Evolutionary conservation across 2,113 vertebrate genomes (phyloP).

Genomic region (Lepisosteus oculatus): DNA sequence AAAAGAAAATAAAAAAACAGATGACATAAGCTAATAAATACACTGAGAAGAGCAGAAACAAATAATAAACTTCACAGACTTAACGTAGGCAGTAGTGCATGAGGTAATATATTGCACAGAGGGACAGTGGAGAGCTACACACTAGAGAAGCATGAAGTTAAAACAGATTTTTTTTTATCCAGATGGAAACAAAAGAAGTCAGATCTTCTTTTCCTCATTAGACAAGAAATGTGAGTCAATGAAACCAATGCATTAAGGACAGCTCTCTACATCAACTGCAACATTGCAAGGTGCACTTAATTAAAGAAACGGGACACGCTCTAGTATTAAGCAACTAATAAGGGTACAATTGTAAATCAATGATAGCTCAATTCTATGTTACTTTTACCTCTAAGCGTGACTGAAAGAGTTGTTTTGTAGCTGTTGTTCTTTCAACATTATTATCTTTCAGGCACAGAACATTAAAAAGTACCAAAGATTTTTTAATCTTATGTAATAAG

Average conservation of each 20-base stretch:
- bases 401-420: no score
- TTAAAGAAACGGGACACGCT: not conserved
- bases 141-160: no score
- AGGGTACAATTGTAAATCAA: slow-evolving; percentile 10
- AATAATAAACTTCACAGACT: no score
- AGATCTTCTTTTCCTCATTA: slow-evolving; percentile 4
- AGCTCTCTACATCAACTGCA: slow-evolving; percentile 19
- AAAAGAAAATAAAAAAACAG: no score
- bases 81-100: no score
- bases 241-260: slow-evolving; percentile 19
- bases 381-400: not conserved
- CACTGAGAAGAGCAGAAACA: no score
- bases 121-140: no score
- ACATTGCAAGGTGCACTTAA: slow-evolving; percentile 10
- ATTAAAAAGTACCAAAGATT: not conserved
- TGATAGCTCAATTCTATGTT: slow-evolving; percentile 10
- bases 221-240: slow-evolving; percentile 1
- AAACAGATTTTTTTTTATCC: not conserved
- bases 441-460: no score
- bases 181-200: slow-evolving; percentile 7
- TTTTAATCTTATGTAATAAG: no score
- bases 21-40: no score
- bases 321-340: slow-evolving; percentile 15
- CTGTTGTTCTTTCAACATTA: no score
- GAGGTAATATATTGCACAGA: no score